Conservation (phyloP, 2,797 vertebrate genomes). For the Falco naumanni region DNA sequence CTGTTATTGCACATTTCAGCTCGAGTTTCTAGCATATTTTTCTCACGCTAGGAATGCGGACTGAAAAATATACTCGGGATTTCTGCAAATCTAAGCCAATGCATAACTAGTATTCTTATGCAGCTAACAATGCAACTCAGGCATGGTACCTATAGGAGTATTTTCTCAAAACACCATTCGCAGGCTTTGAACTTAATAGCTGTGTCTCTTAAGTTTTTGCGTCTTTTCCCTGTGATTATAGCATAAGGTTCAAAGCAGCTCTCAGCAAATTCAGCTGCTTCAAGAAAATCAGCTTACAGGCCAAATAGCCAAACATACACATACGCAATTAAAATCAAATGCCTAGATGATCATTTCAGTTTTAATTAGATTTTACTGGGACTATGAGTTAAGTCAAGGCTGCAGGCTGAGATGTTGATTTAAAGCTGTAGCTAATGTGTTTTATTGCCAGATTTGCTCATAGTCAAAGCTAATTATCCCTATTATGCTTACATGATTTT, state of each 20-base stretch:
- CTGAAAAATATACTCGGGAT: background rate
- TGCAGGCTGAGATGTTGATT: slow-evolving; percentile 65
- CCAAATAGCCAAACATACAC: slow-evolving; percentile 5
- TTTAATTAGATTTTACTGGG: slow-evolving; percentile 73
- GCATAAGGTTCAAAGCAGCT: background rate
- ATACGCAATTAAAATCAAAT: slow-evolving; percentile 51
- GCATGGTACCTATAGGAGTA: background rate
- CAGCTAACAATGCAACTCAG: background rate
- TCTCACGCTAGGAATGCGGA: background rate
- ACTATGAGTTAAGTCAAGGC: slow-evolving; percentile 60
- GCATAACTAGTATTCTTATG: background rate
- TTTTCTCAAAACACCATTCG: background rate
- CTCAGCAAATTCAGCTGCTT: background rate
- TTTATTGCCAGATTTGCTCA: slow-evolving; percentile 73
- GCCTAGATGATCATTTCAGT: slow-evolving; percentile 47
- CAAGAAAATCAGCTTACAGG: background rate
- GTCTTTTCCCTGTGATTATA: background rate
- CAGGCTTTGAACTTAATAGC: background rate
- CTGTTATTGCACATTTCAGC: background rate
- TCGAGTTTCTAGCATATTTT: background rate
- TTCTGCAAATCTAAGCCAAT: background rate
- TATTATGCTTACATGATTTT: slow-evolving; percentile 65
- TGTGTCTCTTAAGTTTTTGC: background rate
- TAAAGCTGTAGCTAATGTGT: slow-evolving; percentile 69
- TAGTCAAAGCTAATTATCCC: slow-evolving; percentile 71